Conservation (phyloP, 2,888 invertebrate genomes). For the Arctia plantaginis region DNA sequence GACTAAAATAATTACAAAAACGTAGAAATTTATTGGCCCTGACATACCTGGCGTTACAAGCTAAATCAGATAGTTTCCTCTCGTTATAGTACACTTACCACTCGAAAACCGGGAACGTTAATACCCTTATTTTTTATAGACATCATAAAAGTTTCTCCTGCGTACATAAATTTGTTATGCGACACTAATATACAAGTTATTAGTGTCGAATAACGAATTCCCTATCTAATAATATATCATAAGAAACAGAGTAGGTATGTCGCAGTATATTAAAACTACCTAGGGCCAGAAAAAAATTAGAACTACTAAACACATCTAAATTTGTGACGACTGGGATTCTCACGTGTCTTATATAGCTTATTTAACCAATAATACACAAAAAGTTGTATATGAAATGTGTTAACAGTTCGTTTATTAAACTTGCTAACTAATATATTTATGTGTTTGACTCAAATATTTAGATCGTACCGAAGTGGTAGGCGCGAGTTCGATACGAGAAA, state of each 20-base stretch:
- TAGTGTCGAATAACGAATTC: not conserved
- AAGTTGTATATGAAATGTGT: conserved; percentile 39
- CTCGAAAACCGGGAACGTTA: not conserved
- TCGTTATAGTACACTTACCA: not conserved
- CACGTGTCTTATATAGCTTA: conserved; percentile 1
- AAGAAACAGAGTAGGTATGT: not conserved
- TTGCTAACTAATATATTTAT: conserved; percentile 52
- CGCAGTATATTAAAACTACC: not conserved
- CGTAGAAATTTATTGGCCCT: too few species aligned
- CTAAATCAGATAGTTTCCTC: not conserved
- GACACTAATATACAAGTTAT: not conserved
- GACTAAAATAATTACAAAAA: too few species aligned
- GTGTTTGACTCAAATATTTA: conserved; percentile 47
- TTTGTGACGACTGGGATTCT: not conserved
- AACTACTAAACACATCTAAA: not conserved
- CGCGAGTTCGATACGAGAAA: conserved; percentile 60
- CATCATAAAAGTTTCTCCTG: not conserved
- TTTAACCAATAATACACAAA: conserved; percentile 24
- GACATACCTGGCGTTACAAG: too few species aligned
- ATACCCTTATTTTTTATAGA: not conserved
- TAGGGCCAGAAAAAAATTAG: not conserved
- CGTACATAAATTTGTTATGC: not conserved
- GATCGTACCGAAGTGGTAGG: conserved; percentile 38
- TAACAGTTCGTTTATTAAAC: conserved; percentile 39
- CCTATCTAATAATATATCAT: not conserved